Percentiles rank a stretch among this genome's conserved stretches.
Evolutionary conservation across 92 coral and sea anemone species (phyloP).

Genomic region (Blastomussa wellsi): DNA sequence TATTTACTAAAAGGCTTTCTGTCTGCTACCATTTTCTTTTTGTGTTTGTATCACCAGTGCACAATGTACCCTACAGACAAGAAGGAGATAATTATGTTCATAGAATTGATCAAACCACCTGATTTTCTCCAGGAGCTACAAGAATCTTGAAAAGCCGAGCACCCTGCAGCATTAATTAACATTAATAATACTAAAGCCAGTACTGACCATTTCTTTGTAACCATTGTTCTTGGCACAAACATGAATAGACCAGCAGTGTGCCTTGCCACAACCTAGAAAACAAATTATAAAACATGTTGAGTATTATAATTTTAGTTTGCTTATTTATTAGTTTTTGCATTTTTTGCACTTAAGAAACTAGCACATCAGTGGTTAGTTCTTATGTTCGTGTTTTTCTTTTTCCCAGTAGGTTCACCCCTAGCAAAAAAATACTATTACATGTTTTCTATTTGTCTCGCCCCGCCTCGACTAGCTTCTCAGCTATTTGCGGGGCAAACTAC

Average conservation of each 20-base stretch:
- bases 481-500: no score
- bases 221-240: slow-evolving; percentile 80
- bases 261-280: slow-evolving; percentile 75
- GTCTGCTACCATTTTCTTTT: background rate
- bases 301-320: background rate
- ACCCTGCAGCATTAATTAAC: background rate
- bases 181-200: background rate
- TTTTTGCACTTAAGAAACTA: no score
- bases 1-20: no score
- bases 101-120: background rate
- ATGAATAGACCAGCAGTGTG: slow-evolving; percentile 81
- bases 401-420: no score
- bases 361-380: no score
- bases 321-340: no score
- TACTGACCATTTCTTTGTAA: slow-evolving; percentile 63
- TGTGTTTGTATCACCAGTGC: background rate
- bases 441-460: no score
- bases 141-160: background rate
- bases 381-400: no score
- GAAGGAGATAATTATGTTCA: background rate
- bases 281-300: background rate
- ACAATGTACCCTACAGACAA: no score
- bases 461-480: no score
- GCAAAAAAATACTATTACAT: no score
- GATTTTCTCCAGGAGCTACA: background rate